Percentiles rank a stretch among this genome's conserved stretches.
phyloP scores from a whole-genome alignment of 1,140 invertebrate species.

The Ips typographus region DNA sequence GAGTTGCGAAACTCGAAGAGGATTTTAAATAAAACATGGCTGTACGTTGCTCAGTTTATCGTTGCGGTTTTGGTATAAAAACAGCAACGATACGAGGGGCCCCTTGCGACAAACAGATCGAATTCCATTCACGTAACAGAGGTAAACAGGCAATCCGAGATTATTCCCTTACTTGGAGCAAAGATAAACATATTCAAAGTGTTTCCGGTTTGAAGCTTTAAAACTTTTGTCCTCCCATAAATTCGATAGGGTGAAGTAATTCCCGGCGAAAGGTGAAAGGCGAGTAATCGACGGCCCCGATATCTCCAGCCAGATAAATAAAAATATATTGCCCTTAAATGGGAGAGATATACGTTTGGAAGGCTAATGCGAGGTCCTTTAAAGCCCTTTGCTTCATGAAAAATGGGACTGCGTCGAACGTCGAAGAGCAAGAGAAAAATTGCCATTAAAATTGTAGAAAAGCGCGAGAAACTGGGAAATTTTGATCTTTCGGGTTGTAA shows the following conservation, averaged over 20 bases:
- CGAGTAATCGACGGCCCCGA: conserved; percentile 4
- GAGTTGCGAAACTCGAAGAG: too few relatives aligned
- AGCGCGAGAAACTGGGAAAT: conserved; percentile 10
- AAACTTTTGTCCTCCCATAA: conserved; percentile 9
- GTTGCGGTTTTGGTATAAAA: background rate
- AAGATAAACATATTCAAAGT: background rate
- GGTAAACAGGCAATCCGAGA: conserved; percentile 31
- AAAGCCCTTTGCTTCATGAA: conserved; percentile 19
- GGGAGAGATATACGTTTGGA: conserved; percentile 28
- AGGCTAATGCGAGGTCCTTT: conserved; percentile 28
- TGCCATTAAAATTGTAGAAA: conserved; percentile 13
- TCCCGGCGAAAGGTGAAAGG: conserved; percentile 18
- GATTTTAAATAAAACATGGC: too few relatives aligned
- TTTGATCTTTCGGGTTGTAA: conserved; percentile 11
- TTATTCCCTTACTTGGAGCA: conserved; percentile 6
- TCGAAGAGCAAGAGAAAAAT: conserved; percentile 16
- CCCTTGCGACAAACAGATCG: conserved; percentile 6
- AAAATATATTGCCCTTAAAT: conserved; percentile 27
- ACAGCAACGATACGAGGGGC: background rate
- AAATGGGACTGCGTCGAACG: conserved; percentile 20
- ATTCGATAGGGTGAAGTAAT: conserved; percentile 9
- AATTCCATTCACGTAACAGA: conserved; percentile 24
- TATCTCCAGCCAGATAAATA: conserved; percentile 27
- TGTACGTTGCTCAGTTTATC: too few relatives aligned
- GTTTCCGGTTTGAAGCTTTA: background rate